Evolutionary conservation across 2,113 vertebrate genomes (phyloP).

Genomic region (Odontophorus gujanensis): DNA sequence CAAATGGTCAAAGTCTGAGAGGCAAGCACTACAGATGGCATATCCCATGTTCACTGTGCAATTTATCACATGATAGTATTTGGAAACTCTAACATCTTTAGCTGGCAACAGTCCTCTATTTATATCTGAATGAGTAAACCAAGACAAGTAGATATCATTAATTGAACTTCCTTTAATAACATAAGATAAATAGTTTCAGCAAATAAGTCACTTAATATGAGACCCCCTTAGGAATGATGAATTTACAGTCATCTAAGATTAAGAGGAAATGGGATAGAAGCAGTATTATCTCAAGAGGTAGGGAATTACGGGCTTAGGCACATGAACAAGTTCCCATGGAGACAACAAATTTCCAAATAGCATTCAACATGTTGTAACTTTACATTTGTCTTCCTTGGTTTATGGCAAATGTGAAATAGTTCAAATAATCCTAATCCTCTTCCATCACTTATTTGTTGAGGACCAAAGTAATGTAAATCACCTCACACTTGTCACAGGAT

Average conservation of each 20-base stretch:
- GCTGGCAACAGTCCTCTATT: not conserved
- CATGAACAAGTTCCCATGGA: not conserved
- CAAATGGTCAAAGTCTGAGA: not conserved
- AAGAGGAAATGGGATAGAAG: not conserved
- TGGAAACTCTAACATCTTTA: not conserved
- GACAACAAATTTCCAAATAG: not conserved
- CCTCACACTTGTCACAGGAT: conserved; percentile 51
- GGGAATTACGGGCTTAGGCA: not conserved
- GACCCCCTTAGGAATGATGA: not conserved
- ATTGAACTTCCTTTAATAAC: not conserved
- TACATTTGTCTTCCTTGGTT: not conserved
- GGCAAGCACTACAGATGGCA: not conserved
- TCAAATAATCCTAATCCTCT: conserved; percentile 38
- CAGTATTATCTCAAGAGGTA: not conserved
- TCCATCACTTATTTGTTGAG: conserved; percentile 25
- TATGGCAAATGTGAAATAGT: conserved; percentile 41
- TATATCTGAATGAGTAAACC: not conserved
- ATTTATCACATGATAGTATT: conserved; percentile 7
- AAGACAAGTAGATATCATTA: not conserved
- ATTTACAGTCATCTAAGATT: not conserved
- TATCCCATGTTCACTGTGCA: not conserved
- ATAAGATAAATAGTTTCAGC: not conserved
- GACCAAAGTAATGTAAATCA: conserved; percentile 54
- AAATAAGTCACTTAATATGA: not conserved
- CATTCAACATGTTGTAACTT: not conserved